Percentiles rank a stretch among this genome's conserved stretches.
Evolutionary conservation across 1,140 invertebrate species (phyloP).

Genomic region (Drosophila sturtevanti): DNA sequence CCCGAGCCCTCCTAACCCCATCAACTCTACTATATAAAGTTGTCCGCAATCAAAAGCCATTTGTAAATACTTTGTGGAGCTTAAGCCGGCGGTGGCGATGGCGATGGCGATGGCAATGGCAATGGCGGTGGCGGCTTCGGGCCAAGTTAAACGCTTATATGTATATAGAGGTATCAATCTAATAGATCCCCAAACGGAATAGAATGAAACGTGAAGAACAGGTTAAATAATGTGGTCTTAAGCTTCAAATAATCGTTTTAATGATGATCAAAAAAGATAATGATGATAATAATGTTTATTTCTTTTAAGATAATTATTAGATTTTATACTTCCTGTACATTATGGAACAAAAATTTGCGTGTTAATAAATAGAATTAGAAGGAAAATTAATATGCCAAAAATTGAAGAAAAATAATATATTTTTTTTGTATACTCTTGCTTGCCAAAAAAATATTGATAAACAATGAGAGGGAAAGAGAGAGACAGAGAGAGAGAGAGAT

Average conservation of each 20-base stretch:
- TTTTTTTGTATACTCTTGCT: too few relatives aligned
- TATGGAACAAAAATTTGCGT: neutral
- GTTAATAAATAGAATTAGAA: too few relatives aligned
- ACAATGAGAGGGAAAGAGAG: too few relatives aligned
- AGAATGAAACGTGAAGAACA: neutral
- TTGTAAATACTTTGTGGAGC: slow-evolving; percentile 37
- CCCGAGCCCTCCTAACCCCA: too few relatives aligned
- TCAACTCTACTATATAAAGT: slow-evolving; percentile 47
- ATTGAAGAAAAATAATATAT: too few relatives aligned
- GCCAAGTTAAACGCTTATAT: neutral
- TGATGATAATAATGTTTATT: neutral
- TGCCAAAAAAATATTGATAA: too few relatives aligned
- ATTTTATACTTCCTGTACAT: neutral
- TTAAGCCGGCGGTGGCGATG: neutral
- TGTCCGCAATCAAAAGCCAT: slow-evolving; percentile 59
- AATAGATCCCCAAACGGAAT: neutral
- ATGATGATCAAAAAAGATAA: too few relatives aligned
- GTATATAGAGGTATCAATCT: neutral
- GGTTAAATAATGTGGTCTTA: neutral
- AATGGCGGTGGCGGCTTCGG: neutral
- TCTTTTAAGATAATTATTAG: neutral
- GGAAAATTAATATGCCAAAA: too few relatives aligned
- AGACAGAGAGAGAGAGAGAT: too few relatives aligned
- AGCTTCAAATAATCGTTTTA: slow-evolving; percentile 2
- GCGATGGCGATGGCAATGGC: too few relatives aligned